Conservation (phyloP, 64 coral and sea anemone species). For the Stylophora pistillata region DNA sequence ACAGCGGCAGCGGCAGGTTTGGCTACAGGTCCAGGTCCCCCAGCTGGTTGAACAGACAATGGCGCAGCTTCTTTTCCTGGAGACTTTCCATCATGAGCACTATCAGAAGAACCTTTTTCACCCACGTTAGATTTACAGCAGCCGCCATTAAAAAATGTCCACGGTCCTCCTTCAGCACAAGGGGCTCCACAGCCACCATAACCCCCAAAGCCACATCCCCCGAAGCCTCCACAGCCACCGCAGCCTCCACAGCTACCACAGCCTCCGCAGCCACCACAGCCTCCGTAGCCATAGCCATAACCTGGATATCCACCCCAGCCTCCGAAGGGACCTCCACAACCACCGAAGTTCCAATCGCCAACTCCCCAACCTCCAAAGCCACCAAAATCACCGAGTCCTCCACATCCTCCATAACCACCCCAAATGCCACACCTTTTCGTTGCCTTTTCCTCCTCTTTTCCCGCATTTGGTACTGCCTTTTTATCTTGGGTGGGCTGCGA, state of each 20-base stretch:
- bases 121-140: constrained; percentile 52
- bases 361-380: constrained; percentile 5
- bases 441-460: neutral
- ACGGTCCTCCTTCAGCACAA: neutral
- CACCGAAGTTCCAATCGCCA: constrained; percentile 38
- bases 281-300: neutral
- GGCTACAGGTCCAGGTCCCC: neutral
- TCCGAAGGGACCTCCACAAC: constrained; percentile 15
- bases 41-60: constrained; percentile 21
- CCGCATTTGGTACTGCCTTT: neutral
- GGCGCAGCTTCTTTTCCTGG: constrained; percentile 8
- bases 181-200: constrained; percentile 5
- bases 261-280: constrained; percentile 10
- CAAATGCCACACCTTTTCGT: constrained; percentile 21
- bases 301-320: constrained; percentile 32
- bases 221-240: constrained; percentile 4
- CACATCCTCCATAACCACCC: constrained; percentile 19
- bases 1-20: neutral
- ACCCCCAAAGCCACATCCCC: neutral
- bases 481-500: neutral
- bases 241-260: neutral
- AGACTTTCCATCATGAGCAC: neutral
- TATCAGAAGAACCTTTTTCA: constrained; percentile 14
- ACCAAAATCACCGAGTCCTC: constrained; percentile 3
- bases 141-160: constrained; percentile 36